Conservation (phyloP, 1,140 invertebrate genomes). For the Rhopalosiphum maidis region DNA sequence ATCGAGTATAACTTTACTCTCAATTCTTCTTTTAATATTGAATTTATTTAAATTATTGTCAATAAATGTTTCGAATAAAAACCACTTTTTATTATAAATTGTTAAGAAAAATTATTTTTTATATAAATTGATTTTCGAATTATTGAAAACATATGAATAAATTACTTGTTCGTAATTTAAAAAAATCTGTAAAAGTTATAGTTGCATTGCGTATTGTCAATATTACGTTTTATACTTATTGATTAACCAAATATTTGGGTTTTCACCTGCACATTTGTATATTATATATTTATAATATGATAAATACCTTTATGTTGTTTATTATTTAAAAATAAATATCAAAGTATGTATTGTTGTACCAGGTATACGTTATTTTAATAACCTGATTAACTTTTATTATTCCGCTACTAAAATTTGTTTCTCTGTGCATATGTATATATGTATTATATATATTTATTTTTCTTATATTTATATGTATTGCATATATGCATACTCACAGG, state of each 20-base stretch:
- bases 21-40: too few relatives aligned
- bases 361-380: not conserved
- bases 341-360: not conserved
- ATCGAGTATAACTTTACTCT: too few relatives aligned
- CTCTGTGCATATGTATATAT: not conserved
- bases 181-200: not conserved
- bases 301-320: too few relatives aligned
- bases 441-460: too few relatives aligned
- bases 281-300: too few relatives aligned
- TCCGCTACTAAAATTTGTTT: not conserved
- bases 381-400: not conserved
- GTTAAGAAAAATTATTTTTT: too few relatives aligned
- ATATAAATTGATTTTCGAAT: not conserved
- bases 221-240: not conserved
- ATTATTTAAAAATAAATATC: too few relatives aligned
- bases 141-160: not conserved
- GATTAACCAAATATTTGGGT: not conserved
- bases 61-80: not conserved
- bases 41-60: not conserved
- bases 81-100: not conserved
- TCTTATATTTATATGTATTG: too few relatives aligned
- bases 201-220: not conserved
- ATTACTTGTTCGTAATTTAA: not conserved
- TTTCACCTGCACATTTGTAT: not conserved
- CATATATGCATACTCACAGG: not conserved